phyloP scores from a whole-genome alignment of 2,113 vertebrate genomes.

The Salvelinus alpinus region DNA sequence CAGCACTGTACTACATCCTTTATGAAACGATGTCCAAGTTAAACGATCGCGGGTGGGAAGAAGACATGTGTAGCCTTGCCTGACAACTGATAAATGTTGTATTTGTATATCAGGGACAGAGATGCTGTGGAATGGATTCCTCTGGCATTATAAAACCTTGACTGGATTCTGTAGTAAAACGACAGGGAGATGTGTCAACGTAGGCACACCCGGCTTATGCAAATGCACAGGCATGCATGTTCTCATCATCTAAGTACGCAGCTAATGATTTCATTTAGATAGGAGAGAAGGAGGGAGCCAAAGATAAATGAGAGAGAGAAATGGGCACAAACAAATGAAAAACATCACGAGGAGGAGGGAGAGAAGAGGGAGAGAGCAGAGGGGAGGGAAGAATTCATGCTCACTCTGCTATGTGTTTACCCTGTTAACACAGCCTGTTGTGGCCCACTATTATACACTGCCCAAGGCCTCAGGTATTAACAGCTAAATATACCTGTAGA shows the following conservation, averaged over 20 bases:
- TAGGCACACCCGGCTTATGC: not conserved
- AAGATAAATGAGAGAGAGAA: conserved; percentile 15
- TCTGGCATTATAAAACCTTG: not conserved
- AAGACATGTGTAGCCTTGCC: not conserved
- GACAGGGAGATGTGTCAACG: not conserved
- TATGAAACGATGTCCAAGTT: not conserved
- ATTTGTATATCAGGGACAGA: not conserved
- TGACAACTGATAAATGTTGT: not conserved
- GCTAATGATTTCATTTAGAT: conserved; percentile 41
- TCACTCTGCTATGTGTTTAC: conserved; percentile 39
- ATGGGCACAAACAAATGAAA: not conserved
- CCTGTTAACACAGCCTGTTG: conserved; percentile 53
- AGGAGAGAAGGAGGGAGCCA: conserved; percentile 17
- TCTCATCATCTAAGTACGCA: too few relatives aligned
- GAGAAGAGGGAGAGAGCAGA: not conserved
- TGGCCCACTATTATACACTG: conserved; percentile 52
- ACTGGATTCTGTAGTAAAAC: not conserved
- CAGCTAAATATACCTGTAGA: conserved; percentile 66
- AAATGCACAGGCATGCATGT: not conserved
- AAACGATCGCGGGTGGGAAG: not conserved
- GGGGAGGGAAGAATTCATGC: conserved; percentile 26
- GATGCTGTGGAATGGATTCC: not conserved
- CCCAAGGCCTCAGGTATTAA: conserved; percentile 40
- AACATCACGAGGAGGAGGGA: not conserved
- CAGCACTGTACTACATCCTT: not conserved